Percentiles rank a stretch among this genome's conserved stretches.
Conservation (phyloP, 1,140 invertebrate genomes). For the Drosophila grimshawi region DNA sequence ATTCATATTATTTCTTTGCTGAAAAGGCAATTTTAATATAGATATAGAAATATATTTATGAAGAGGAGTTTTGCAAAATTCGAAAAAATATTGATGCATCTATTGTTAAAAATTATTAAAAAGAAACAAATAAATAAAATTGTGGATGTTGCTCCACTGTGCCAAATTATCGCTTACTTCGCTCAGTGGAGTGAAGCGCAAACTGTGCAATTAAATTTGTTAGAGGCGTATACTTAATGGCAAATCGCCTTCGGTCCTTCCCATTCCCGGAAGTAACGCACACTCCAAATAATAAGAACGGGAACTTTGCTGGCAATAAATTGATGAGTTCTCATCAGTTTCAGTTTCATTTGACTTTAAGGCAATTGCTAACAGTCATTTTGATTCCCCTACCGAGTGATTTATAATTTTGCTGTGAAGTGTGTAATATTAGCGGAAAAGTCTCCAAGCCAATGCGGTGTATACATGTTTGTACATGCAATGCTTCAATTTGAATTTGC, state of each 20-base stretch:
- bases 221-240: slow-evolving; percentile 50
- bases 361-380: slow-evolving; percentile 48
- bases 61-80: too few species aligned
- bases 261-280: slow-evolving; percentile 13
- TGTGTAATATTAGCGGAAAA: too few species aligned
- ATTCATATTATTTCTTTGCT: too few species aligned
- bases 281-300: not conserved
- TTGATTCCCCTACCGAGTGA: not conserved
- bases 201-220: slow-evolving; percentile 61
- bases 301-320: slow-evolving; percentile 38
- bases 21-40: too few species aligned
- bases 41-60: too few species aligned
- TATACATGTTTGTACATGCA: too few species aligned
- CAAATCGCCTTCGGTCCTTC: slow-evolving; percentile 23
- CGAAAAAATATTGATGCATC: too few species aligned
- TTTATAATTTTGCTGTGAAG: not conserved
- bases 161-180: not conserved
- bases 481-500: too few species aligned
- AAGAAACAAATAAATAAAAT: too few species aligned
- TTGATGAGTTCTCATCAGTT: slow-evolving; percentile 71
- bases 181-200: not conserved
- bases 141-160: not conserved
- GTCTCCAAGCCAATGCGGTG: too few species aligned
- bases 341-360: slow-evolving; percentile 71
- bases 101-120: too few species aligned